phyloP scores from a whole-genome alignment of 1,140 invertebrate genomes.

The Rhagoletis pomonella region DNA sequence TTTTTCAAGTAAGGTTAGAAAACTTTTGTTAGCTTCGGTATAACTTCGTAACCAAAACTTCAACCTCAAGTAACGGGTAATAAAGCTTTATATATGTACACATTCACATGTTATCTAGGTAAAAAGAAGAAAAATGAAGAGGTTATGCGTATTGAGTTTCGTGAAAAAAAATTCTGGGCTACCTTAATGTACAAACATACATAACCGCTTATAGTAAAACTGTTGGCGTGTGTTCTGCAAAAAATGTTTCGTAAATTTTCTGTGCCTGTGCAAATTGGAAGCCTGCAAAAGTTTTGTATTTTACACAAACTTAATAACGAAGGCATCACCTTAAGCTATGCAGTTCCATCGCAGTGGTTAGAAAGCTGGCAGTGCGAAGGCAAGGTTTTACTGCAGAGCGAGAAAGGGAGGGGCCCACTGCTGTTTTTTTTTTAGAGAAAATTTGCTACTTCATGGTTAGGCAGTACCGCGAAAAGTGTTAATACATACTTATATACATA shows the following conservation, averaged over 20 bases:
- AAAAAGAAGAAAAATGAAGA: too few species aligned
- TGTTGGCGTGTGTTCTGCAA: background rate
- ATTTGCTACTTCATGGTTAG: background rate
- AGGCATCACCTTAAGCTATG: conserved; percentile 16
- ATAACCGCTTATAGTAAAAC: background rate
- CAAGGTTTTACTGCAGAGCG: background rate
- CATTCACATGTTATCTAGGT: too few species aligned
- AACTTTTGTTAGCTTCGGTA: too few species aligned
- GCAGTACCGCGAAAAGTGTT: background rate
- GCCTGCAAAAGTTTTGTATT: conserved; percentile 33
- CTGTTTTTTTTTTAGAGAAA: background rate
- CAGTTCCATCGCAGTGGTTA: background rate
- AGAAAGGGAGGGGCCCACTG: background rate
- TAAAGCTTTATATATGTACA: too few species aligned
- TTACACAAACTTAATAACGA: conserved; percentile 45
- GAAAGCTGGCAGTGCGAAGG: too few species aligned
- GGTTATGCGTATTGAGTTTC: too few species aligned
- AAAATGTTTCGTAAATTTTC: conserved; percentile 5
- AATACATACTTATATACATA: background rate
- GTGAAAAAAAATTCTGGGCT: too few species aligned
- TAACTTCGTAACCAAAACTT: too few species aligned
- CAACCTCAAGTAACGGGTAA: too few species aligned
- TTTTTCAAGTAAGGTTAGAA: too few species aligned
- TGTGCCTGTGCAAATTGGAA: conserved; percentile 46
- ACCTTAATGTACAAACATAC: background rate